A percentile compares a stretch with the other conserved stretches of the same genome.
phyloP scores from a whole-genome alignment of 2,797 vertebrate genomes.

The Pygocentrus nattereri region DNA sequence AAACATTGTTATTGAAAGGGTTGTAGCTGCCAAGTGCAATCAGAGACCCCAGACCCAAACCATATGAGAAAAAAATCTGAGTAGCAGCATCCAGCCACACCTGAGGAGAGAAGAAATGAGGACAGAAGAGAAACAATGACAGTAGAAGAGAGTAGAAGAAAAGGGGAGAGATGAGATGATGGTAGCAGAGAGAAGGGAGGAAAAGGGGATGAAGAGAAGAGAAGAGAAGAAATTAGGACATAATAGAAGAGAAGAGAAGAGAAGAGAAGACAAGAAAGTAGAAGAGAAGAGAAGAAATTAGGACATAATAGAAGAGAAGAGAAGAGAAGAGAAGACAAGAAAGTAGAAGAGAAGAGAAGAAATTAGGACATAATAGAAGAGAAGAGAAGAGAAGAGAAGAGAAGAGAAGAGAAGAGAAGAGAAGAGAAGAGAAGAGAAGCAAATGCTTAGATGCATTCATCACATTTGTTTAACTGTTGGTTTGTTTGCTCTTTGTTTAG shows the following conservation, averaged over 20 bases:
- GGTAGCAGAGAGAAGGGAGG: not conserved
- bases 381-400: not conserved
- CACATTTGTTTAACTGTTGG: too few species aligned
- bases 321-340: not conserved
- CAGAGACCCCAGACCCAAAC: slow-evolving; percentile 94
- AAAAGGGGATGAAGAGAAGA: not conserved
- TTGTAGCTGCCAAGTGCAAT: slow-evolving; percentile 99
- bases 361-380: too few species aligned
- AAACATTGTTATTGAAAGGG: slow-evolving; percentile 97
- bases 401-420: not conserved
- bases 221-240: not conserved
- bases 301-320: not conserved
- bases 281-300: not conserved
- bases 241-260: not conserved
- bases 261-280: not conserved
- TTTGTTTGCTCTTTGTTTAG: not conserved
- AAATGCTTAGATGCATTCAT: too few species aligned
- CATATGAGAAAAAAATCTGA: slow-evolving; percentile 98
- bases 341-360: too few species aligned
- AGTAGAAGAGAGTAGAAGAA: not conserved
- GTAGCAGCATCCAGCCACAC: slow-evolving; percentile 98
- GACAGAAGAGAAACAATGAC: not conserved
- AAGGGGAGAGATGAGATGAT: not conserved
- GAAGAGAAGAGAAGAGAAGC: not conserved
- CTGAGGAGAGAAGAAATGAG: slow-evolving; percentile 68